Evolutionary conservation across 2,113 vertebrate genomes (phyloP).

Genomic region (Semicossyphus pulcher): DNA sequence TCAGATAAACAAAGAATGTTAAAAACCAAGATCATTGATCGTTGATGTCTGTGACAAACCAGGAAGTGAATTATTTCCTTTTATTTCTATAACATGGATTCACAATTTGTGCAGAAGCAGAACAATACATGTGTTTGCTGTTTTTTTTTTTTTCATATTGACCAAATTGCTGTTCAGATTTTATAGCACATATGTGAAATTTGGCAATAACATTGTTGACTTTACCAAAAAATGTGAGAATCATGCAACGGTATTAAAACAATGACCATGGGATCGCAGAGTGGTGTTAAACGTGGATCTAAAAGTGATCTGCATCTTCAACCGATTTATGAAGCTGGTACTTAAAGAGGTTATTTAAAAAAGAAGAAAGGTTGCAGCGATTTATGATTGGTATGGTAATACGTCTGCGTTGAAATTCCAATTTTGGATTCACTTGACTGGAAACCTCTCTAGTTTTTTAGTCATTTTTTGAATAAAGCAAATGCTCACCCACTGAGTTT

Average conservation of each 20-base stretch:
- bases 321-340: not conserved
- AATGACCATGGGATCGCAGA: too few relatives aligned
- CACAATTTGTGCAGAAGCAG: not conserved
- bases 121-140: not conserved
- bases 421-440: not conserved
- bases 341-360: not conserved
- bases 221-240: too few relatives aligned
- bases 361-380: not conserved
- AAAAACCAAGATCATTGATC: not conserved
- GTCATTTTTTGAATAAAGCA: not conserved
- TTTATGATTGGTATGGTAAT: not conserved
- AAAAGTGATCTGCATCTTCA: not conserved
- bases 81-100: not conserved
- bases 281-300: not conserved
- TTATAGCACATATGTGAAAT: too few relatives aligned
- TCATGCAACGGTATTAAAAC: too few relatives aligned
- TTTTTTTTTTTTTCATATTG: not conserved
- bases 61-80: not conserved
- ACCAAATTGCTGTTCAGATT: too few relatives aligned
- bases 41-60: not conserved
- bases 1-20: not conserved
- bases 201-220: too few relatives aligned
- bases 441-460: not conserved
- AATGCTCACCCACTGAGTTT: not conserved
- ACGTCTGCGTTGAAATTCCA: not conserved